These are phyloP conservation scores for Rhinogobio ventralis DNA, from an alignment of 2,797 vertebrate genomes.

Conservation along the genomic window DNA sequence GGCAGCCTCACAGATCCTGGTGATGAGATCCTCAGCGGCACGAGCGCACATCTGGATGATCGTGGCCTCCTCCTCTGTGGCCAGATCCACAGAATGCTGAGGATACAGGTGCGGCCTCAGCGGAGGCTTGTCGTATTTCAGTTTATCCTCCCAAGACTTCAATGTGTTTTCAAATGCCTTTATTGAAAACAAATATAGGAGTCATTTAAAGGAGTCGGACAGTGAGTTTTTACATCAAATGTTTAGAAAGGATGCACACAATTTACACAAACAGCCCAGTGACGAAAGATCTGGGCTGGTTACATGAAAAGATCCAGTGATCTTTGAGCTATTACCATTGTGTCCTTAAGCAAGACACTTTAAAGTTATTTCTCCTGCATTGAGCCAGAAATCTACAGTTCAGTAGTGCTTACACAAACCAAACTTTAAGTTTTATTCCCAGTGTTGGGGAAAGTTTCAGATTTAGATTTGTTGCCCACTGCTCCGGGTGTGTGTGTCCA, in stretches of 20 bases:
- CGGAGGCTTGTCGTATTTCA: slow-evolving; percentile 92
- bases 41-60: slow-evolving; percentile 91
- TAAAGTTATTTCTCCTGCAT: neutral
- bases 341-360: neutral
- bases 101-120: slow-evolving; percentile 90
- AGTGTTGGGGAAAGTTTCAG: neutral
- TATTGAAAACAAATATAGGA: slow-evolving; percentile 20
- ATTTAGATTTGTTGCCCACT: neutral
- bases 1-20: slow-evolving; percentile 97
- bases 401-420: neutral
- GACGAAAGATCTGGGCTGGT: neutral
- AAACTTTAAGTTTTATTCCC: neutral
- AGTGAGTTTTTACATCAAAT: neutral
- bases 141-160: slow-evolving; percentile 98
- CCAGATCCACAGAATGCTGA: slow-evolving; percentile 92
- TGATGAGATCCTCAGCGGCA: slow-evolving; percentile 95
- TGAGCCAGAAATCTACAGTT: neutral
- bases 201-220: neutral
- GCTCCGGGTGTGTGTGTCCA: too few species aligned
- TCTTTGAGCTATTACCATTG: neutral
- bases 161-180: slow-evolving; percentile 97
- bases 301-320: neutral
- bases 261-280: slow-evolving; percentile 2
- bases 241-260: neutral
- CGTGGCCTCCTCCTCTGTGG: slow-evolving; percentile 88